These are phyloP conservation scores for Theodoxus fluviatilis DNA, from an alignment of 2,888 invertebrate genomes.

Conservation along the genomic window DNA sequence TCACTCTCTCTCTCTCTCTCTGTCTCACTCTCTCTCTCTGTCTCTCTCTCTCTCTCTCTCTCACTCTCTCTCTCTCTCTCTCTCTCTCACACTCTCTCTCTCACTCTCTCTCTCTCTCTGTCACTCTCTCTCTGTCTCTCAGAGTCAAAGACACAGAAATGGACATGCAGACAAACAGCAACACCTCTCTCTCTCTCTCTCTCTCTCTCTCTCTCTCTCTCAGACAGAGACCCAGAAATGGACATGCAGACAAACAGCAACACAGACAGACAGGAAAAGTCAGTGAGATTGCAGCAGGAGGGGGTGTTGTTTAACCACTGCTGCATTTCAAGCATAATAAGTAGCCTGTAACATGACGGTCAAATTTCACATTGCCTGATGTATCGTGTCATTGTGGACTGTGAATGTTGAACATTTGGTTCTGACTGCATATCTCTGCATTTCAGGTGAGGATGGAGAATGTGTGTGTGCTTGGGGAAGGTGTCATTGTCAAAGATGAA, in stretches of 20 bases:
- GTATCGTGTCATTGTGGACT: too few relatives aligned
- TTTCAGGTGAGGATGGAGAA: constrained; percentile 87
- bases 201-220: constrained; percentile 17
- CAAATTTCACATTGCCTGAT: too few relatives aligned
- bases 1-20: background rate
- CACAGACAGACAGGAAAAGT: background rate
- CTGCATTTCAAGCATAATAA: background rate
- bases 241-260: constrained; percentile 18
- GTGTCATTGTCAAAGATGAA: constrained; percentile 97
- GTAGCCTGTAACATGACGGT: too few relatives aligned
- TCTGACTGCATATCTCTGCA: too few relatives aligned
- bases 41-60: background rate
- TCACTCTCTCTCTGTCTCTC: too few relatives aligned
- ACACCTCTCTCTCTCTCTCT: constrained; percentile 14
- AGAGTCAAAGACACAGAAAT: constrained; percentile 14
- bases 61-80: background rate
- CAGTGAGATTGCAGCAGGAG: background rate
- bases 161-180: background rate
- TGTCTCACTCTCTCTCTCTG: background rate
- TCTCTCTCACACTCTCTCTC: background rate
- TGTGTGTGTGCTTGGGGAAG: constrained; percentile 95
- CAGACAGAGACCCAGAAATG: background rate
- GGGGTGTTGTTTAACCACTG: background rate
- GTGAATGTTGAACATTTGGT: too few relatives aligned
- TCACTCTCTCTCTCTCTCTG: constrained; percentile 17